A percentile compares a stretch with the other conserved stretches of the same genome.
phyloP scores from a whole-genome alignment of 2,113 vertebrate genomes.

The Oenanthe oenanthe region DNA sequence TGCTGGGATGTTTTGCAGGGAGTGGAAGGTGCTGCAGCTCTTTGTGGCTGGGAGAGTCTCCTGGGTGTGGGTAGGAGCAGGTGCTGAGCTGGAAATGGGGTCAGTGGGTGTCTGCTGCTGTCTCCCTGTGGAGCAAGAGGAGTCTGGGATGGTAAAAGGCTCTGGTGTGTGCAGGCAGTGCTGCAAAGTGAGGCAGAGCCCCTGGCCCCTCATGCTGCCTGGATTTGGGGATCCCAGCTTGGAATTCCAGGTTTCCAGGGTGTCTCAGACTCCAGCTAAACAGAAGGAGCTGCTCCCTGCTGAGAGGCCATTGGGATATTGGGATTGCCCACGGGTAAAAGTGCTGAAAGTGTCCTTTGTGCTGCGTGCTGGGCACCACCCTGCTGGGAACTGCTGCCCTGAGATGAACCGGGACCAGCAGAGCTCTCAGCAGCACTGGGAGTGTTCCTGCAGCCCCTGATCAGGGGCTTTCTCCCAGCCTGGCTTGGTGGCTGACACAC shows the following conservation, averaged over 20 bases:
- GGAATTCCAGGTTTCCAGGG: neutral
- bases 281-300: neutral
- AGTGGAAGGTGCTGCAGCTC: neutral
- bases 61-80: neutral
- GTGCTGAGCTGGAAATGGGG: neutral
- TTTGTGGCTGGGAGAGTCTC: neutral
- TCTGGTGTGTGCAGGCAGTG: fast-evolving
- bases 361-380: neutral
- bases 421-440: fast-evolving
- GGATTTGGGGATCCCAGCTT: neutral
- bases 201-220: neutral
- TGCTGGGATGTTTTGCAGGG: neutral
- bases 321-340: fast-evolving
- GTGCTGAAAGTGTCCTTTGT: conserved; percentile 1
- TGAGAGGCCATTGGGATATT: fast-evolving
- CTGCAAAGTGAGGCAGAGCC: neutral
- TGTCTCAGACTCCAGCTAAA: neutral
- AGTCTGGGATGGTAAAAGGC: neutral
- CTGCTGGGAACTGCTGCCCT: neutral
- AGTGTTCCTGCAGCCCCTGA: neutral
- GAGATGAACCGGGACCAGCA: neutral
- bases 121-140: neutral
- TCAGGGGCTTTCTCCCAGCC: fast-evolving
- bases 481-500: fast-evolving
- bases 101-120: neutral